Evolutionary conservation across 2,888 invertebrate genomes (phyloP).

Genomic region (Chesias legatella): DNA sequence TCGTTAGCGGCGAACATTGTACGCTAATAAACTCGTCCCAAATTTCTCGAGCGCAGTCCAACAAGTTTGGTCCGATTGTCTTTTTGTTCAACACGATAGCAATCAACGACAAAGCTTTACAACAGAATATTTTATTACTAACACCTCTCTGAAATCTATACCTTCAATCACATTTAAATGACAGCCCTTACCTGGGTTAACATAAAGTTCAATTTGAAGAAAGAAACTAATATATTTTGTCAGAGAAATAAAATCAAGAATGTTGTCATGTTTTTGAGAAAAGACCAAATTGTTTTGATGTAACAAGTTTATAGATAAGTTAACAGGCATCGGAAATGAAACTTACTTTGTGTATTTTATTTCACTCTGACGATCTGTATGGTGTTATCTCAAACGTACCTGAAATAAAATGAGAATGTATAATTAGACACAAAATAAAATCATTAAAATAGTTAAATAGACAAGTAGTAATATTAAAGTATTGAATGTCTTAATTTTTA

Average conservation of each 20-base stretch:
- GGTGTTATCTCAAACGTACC: conserved; percentile 37
- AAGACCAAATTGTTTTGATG: conserved; percentile 20
- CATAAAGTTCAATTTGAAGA: conserved; percentile 16
- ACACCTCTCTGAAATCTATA: conserved; percentile 22
- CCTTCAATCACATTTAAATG: conserved; percentile 4
- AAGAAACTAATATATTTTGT: not conserved
- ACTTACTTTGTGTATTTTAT: no score
- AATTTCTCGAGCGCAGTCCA: conserved; percentile 28
- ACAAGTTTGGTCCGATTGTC: conserved; percentile 33
- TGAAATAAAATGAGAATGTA: no score
- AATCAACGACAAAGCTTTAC: conserved; percentile 37
- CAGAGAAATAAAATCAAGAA: conserved; percentile 25
- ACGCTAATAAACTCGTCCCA: conserved; percentile 32
- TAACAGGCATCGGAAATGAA: conserved; percentile 27
- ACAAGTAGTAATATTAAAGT: no score
- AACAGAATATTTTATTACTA: conserved; percentile 28
- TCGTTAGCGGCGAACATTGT: conserved; percentile 28
- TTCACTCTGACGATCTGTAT: no score
- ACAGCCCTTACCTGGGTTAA: conserved; percentile 1
- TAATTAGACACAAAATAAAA: no score
- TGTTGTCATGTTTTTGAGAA: conserved; percentile 30
- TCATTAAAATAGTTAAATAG: no score
- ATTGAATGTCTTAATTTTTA: no score
- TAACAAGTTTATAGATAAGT: conserved; percentile 24
- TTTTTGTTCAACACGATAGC: conserved; percentile 41